Base-by-base conservation (phyloP, 2,113 vertebrate species). In the Ictidomys tridecemlineatus region DNA sequence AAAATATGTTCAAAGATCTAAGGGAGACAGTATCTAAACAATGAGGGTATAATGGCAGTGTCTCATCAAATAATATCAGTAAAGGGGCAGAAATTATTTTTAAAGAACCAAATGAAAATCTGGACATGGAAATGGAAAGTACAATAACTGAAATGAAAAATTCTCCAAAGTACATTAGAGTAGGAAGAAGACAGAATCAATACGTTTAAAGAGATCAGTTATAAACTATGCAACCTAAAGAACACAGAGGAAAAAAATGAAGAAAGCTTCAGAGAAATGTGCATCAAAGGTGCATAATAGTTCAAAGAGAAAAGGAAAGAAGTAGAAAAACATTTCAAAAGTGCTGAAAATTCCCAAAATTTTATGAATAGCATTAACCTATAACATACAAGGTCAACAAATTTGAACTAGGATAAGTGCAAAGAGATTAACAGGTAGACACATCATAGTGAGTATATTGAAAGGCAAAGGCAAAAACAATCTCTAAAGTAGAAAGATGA, bases 1-100 rank as follows among this genome's bases (percentile, higher is more conserved):
- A 34, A 96, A 94, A 94, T 94, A 77, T 72, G 22, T 86, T 94
- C 37, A 87, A 69, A 92, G 39, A 65, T 80, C 30, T 89, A 89
- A 84, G 79, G 26, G 30, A 83, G 53, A 82, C 16, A 39, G 6
- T 97, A 56, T 56, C 74, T 79, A 86, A 73, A 86, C 17, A 82
- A 77, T 34, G 76, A 79, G 89, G 24, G 58, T 53, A 24, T 88
- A 32, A n/a, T 65, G 42, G 74, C 28, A 82, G 72, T 61, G 42
- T 83, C 76, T 94, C 37, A 79, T 89, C 51, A 86, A 87, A 8
- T 95, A 69, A 61, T 80, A 91, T 78, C 34, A 91, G 22, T 91
- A 93, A 89, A 96, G 65, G 30, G 67, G 73, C 16, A 70, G 34
- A 86, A 91, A 77, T 72, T 90, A 89, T 74, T 74, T 85, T 85